Base-by-base conservation (phyloP, 1,140 invertebrate genomes). In the Heliconius nattereri region DNA sequence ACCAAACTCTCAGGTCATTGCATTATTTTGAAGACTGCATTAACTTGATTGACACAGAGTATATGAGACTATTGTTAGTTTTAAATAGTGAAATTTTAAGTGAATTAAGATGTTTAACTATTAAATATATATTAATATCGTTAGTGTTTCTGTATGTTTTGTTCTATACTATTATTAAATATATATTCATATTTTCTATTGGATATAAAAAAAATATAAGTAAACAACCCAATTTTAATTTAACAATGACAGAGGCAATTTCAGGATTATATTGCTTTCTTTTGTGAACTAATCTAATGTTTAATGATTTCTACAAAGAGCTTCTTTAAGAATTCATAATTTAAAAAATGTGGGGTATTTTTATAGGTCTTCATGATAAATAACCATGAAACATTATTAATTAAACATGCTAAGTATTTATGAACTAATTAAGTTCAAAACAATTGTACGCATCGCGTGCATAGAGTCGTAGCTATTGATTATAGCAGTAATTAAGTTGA, bases 401-500 rank as follows among this genome's bases (percentile, higher is more conserved):
- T 75, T 29, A 49, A 29, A 19, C 60, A 23, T 75, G 45, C 32
- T n/a, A 37, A 60, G 8, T 78, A 9, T 57, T 80, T 76, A 71
- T 32, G 35, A 49, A 57, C 37, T 73, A 75, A 75, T 76, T 75
- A 78, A 72, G 70, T 81, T 77, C 60, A 83, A 83, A 54, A 78
- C 78, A 71, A 81, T 78, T 70, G 81, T 79, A 80, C 80, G 76
- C 81, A 75, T 82, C 72, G 88, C 83, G 85, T 87, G 86, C 84
- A 81, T 82, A 81, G 80, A 77, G 78, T 82, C 66, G 76, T 82
- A 87, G 79, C 85, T 83, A 85, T 79, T 72, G 81, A 85, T 81
- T 70, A 87, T 88, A 85, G 86, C 82, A 83, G 83, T 86, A 89
- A 92, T 91, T 92, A 91, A 87, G 91, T 85, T 86, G 86, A 89